Conservation (phyloP, 2,113 vertebrate species). For the Mystacornis crossleyi region DNA sequence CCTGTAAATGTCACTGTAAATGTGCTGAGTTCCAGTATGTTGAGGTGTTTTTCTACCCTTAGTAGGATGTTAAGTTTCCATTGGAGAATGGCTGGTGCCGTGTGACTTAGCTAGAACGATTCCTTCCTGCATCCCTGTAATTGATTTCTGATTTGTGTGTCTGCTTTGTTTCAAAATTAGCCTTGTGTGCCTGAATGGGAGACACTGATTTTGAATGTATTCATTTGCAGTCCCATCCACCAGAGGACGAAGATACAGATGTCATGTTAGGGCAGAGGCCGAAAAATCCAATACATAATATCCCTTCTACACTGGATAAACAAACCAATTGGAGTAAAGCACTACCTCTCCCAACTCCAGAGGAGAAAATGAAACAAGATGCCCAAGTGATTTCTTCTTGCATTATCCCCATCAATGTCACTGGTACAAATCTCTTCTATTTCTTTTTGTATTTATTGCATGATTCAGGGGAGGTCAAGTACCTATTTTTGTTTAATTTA, state of each 20-base stretch:
- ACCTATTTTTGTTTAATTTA: constrained; percentile 54
- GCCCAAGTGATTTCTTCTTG: constrained; percentile 93
- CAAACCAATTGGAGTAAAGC: constrained; percentile 98
- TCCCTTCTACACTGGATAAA: constrained; percentile 96
- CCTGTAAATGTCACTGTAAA: background rate
- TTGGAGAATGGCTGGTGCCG: background rate
- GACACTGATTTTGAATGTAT: constrained; percentile 69
- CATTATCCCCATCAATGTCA: constrained; percentile 98
- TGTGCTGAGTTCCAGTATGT: background rate
- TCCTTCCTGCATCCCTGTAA: constrained; percentile 24
- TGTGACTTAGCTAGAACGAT: background rate
- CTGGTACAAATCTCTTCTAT: constrained; percentile 84
- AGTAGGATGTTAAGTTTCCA: background rate
- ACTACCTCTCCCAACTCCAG: constrained; percentile 95
- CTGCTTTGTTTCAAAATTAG: constrained; percentile 52
- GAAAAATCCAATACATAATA: constrained; percentile 92
- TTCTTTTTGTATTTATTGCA: constrained; percentile 59
- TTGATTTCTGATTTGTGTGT: constrained; percentile 51
- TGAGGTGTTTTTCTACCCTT: background rate
- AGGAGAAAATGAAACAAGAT: constrained; percentile 95
- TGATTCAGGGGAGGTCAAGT: constrained; percentile 58
- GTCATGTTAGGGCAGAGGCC: constrained; percentile 91
- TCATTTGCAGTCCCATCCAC: constrained; percentile 86
- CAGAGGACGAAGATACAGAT: constrained; percentile 87
- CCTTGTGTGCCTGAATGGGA: constrained; percentile 20